Conservation (phyloP, 1,140 invertebrate genomes). For the Thalassaphorura encarpata region DNA sequence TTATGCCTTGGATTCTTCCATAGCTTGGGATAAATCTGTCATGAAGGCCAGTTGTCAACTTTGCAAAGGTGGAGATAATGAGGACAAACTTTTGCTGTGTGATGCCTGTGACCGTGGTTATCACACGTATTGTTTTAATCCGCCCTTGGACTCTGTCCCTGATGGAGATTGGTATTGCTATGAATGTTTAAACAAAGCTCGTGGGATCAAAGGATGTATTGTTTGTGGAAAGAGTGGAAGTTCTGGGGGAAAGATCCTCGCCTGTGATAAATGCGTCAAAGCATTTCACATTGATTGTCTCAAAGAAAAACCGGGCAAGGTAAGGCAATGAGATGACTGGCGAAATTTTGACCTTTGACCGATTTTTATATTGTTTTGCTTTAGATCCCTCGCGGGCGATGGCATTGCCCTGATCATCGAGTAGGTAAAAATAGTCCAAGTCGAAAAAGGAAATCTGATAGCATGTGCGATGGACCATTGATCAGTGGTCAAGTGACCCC, state of each 20-base stretch:
- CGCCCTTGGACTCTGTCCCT: constrained; percentile 87
- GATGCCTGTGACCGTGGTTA: constrained; percentile 97
- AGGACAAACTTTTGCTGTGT: constrained; percentile 86
- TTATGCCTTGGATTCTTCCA: constrained; percentile 77
- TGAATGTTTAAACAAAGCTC: constrained; percentile 93
- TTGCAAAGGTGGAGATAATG: constrained; percentile 89
- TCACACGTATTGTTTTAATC: constrained; percentile 97
- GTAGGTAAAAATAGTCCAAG: constrained; percentile 39
- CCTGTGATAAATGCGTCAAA: constrained; percentile 79
- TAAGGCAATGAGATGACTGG: constrained; percentile 39
- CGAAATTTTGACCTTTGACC: no score
- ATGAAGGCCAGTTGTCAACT: constrained; percentile 99
- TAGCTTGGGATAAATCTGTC: constrained; percentile 97
- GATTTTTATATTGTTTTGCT: no score
- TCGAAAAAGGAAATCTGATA: constrained; percentile 50
- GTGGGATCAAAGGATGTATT: constrained; percentile 59
- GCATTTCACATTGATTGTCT: constrained; percentile 88
- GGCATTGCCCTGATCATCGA: constrained; percentile 33
- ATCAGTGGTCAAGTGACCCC: not conserved
- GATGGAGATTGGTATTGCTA: constrained; percentile 96
- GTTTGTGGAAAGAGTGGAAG: constrained; percentile 73
- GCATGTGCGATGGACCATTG: no score
- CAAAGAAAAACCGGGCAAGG: constrained; percentile 73
- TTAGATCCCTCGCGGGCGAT: constrained; percentile 17
- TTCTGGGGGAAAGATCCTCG: constrained; percentile 60